These are phyloP conservation scores for Lutraria lutraria DNA, from an alignment of 2,888 invertebrate genomes.

Conservation along the genomic window DNA sequence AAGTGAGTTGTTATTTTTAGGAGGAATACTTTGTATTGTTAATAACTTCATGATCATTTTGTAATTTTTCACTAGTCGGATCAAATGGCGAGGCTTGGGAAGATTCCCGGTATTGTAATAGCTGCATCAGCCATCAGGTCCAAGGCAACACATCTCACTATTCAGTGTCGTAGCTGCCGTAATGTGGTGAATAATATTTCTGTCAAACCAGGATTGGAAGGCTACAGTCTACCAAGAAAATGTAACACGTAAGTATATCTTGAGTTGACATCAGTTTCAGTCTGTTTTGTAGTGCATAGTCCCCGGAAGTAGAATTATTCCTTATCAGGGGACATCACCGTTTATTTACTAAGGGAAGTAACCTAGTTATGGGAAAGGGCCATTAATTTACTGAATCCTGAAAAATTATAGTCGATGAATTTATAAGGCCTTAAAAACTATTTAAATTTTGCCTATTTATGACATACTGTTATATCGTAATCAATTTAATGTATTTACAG, in stretches of 20 bases:
- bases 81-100: conserved; percentile 96
- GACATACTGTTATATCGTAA: background rate
- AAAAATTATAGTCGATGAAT: no score
- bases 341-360: no score
- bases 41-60: no score
- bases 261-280: background rate
- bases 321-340: no score
- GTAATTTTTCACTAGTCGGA: conserved; percentile 90
- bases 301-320: no score
- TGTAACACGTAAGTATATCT: conserved; percentile 93
- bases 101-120: conserved; percentile 98
- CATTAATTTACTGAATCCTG: no score
- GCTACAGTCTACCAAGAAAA: conserved; percentile 97
- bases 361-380: no score
- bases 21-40: no score
- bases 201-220: conserved; percentile 98
- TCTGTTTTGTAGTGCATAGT: no score
- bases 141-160: conserved; percentile 97
- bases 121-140: conserved; percentile 97
- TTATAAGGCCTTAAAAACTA: no score
- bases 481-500: conserved; percentile 87
- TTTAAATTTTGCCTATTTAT: no score
- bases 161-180: conserved; percentile 97
- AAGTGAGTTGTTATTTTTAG: no score
- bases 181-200: conserved; percentile 95